These are phyloP conservation scores for Sabellastarte sp. DNA, from an alignment of 2,888 invertebrate genomes.

Conservation along the genomic window DNA sequence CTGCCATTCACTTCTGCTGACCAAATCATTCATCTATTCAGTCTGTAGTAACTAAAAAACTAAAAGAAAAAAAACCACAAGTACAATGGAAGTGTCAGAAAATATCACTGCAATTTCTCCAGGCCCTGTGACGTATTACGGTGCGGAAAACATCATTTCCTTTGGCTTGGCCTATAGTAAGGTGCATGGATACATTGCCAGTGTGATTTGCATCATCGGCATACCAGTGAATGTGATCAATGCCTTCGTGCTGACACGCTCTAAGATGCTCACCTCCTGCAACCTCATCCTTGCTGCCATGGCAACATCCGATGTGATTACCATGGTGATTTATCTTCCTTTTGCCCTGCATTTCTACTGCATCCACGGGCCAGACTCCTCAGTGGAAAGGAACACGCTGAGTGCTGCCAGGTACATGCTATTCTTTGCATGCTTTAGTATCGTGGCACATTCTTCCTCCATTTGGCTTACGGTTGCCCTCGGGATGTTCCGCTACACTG, in stretches of 20 bases:
- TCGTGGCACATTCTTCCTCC: conserved; percentile 85
- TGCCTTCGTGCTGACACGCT: conserved; percentile 77
- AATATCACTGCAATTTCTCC: too few species aligned
- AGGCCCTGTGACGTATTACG: conserved; percentile 12
- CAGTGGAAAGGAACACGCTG: conserved; percentile 38
- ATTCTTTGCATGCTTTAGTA: conserved; percentile 86
- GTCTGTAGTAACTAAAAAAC: too few species aligned
- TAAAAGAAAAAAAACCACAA: too few species aligned
- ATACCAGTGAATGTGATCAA: conserved; percentile 85
- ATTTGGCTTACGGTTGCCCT: conserved; percentile 91
- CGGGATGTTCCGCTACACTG: conserved; percentile 84
- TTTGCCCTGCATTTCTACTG: conserved; percentile 72
- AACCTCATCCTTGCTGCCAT: conserved; percentile 76
- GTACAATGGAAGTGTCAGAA: too few species aligned
- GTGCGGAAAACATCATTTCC: conserved; percentile 4
- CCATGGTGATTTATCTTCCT: conserved; percentile 86
- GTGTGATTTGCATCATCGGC: conserved; percentile 83
- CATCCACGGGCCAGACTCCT: conserved; percentile 37
- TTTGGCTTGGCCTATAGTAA: conserved; percentile 16
- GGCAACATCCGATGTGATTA: conserved; percentile 86
- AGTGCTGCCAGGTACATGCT: conserved; percentile 47
- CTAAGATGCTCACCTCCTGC: conserved; percentile 82
- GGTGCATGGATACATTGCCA: conserved; percentile 79
- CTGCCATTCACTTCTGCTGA: too few species aligned
- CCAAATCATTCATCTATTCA: too few species aligned